Evolutionary conservation across 2,113 vertebrate genomes (phyloP).

Genomic region (Chitala chitala): DNA sequence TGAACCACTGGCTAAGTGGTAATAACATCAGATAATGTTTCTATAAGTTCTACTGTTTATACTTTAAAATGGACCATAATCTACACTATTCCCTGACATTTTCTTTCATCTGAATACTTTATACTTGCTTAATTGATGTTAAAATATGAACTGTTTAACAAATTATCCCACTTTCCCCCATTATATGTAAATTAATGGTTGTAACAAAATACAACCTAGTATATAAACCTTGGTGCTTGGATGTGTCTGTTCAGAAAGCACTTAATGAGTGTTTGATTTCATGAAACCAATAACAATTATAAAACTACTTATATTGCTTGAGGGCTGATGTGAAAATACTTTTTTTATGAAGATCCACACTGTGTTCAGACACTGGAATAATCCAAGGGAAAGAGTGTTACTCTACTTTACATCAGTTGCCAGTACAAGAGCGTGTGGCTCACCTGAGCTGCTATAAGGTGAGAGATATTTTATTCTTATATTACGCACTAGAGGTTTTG

Average conservation of each 20-base stretch:
- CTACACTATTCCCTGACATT: no score
- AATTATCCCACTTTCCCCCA: not conserved
- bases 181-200: not conserved
- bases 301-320: not conserved
- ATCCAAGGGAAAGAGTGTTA: not conserved
- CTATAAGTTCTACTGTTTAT: no score
- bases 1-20: no score
- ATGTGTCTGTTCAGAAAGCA: no score
- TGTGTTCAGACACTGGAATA: not conserved
- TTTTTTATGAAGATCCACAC: not conserved
- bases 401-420: not conserved
- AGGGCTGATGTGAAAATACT: not conserved
- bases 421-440: not conserved
- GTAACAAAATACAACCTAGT: not conserved
- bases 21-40: no score
- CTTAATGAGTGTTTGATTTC: no score
- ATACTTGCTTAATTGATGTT: no score
- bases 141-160: no score
- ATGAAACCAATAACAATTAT: not conserved
- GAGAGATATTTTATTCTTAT: not conserved
- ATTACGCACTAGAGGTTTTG: not conserved
- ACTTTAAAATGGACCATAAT: no score
- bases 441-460: conserved; percentile 15
- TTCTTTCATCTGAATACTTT: no score
- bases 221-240: no score